phyloP scores from a whole-genome alignment of 2,888 invertebrate species.

The Sphaerophoria rueppellii region DNA sequence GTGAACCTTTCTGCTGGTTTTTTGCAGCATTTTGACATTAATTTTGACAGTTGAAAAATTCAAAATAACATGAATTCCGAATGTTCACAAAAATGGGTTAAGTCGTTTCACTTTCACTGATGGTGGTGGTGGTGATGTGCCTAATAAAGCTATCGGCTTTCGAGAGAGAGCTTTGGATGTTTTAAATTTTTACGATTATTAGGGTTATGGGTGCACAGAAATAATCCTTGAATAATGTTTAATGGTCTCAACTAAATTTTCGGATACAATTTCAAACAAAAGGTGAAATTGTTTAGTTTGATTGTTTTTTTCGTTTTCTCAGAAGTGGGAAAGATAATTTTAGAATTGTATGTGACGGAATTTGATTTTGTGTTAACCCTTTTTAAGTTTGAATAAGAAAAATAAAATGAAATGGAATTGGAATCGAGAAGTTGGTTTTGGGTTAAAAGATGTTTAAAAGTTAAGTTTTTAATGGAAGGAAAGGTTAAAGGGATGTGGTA shows the following conservation, averaged over 20 bases:
- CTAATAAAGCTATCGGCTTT: no score
- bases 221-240: constrained; percentile 21
- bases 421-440: not conserved
- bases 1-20: not conserved
- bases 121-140: no score
- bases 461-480: not conserved
- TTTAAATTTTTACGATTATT: constrained; percentile 4
- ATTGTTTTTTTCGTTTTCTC: not conserved
- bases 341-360: not conserved
- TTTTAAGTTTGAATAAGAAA: not conserved
- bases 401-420: not conserved
- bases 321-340: not conserved
- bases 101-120: not conserved
- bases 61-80: no score
- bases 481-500: no score
- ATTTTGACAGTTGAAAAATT: constrained; percentile 8
- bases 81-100: not conserved
- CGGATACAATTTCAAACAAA: constrained; percentile 4
- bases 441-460: not conserved
- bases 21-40: not conserved
- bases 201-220: constrained; percentile 4
- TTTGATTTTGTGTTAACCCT: not conserved
- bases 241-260: constrained; percentile 2
- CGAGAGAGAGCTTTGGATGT: not conserved
- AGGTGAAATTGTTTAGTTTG: constrained; percentile 3